phyloP scores from a whole-genome alignment of 2,113 vertebrate species.

The Morone saxatilis region DNA sequence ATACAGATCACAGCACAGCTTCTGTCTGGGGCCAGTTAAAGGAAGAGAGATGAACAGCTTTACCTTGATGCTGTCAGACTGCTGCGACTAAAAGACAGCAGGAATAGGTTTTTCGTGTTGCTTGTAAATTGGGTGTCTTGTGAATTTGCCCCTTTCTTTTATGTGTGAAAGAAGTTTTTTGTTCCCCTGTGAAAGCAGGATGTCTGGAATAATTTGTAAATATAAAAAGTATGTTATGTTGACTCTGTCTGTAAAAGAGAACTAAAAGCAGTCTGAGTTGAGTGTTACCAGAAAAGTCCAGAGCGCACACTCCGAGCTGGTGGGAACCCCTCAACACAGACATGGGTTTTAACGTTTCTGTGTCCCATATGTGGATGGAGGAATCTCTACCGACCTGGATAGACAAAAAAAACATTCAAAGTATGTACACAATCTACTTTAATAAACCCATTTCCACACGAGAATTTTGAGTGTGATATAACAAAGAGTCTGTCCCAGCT shows the following conservation, averaged over 20 bases:
- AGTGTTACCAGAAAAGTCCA: conserved; percentile 96
- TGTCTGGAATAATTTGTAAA: conserved; percentile 28
- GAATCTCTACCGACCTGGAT: conserved; percentile 95
- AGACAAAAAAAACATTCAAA: conserved; percentile 59
- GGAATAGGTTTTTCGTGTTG: conserved; percentile 12
- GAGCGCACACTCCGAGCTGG: conserved; percentile 94
- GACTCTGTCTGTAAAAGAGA: neutral
- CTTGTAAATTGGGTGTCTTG: conserved; percentile 51
- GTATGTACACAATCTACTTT: neutral
- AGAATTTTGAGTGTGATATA: neutral
- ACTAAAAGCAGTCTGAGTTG: neutral
- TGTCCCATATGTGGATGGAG: conserved; percentile 96
- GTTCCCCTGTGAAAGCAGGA: conserved; percentile 19
- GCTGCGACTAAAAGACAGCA: conserved; percentile 33
- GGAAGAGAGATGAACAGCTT: conserved; percentile 53
- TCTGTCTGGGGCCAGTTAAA: conserved; percentile 69
- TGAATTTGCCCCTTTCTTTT: conserved; percentile 37
- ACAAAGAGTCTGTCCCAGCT: neutral
- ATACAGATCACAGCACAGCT: conserved; percentile 46
- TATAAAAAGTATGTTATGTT: neutral
- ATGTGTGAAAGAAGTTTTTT: conserved; percentile 17
- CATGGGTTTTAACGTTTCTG: conserved; percentile 93
- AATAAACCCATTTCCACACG: neutral
- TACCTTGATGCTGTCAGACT: conserved; percentile 51
- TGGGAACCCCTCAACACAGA: conserved; percentile 96